Conservation (phyloP, 1,140 invertebrate species). For the Drosophila virilis region DNA sequence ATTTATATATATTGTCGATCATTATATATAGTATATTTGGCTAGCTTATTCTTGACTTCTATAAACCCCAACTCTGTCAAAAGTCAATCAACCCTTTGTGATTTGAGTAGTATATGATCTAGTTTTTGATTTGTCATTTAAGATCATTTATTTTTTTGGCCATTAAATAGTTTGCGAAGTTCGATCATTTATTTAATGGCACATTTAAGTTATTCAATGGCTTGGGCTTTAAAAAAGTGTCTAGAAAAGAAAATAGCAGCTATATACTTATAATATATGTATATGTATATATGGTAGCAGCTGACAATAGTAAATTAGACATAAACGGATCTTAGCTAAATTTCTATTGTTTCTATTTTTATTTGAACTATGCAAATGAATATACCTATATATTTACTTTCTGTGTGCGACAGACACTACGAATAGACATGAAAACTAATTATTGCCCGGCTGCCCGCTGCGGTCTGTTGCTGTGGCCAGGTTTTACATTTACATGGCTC, state of each 20-base stretch:
- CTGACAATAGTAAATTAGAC: too few species aligned
- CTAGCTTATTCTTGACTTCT: too few species aligned
- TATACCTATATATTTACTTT: background rate
- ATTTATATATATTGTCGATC: too few species aligned
- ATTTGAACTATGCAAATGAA: too few species aligned
- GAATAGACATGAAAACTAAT: slow-evolving; percentile 23
- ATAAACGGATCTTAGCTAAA: too few species aligned
- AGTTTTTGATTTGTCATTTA: background rate
- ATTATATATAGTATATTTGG: too few species aligned
- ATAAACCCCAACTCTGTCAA: too few species aligned
- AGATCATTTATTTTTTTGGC: slow-evolving; percentile 4
- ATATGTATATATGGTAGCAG: too few species aligned
- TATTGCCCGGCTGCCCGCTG: slow-evolving; percentile 4
- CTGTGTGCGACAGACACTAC: background rate
- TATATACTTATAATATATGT: too few species aligned
- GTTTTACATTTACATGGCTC: slow-evolving; percentile 56
- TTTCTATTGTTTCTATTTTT: too few species aligned
- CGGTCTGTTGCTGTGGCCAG: slow-evolving; percentile 15
- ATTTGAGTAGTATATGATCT: background rate
- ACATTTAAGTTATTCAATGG: slow-evolving; percentile 3
- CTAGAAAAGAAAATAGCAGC: background rate
- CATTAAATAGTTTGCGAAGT: background rate
- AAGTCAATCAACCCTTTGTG: background rate
- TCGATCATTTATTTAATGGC: background rate
- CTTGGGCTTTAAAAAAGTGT: background rate